Conservation (phyloP, 2,888 invertebrate genomes). For the Ennomos quercinarius region DNA sequence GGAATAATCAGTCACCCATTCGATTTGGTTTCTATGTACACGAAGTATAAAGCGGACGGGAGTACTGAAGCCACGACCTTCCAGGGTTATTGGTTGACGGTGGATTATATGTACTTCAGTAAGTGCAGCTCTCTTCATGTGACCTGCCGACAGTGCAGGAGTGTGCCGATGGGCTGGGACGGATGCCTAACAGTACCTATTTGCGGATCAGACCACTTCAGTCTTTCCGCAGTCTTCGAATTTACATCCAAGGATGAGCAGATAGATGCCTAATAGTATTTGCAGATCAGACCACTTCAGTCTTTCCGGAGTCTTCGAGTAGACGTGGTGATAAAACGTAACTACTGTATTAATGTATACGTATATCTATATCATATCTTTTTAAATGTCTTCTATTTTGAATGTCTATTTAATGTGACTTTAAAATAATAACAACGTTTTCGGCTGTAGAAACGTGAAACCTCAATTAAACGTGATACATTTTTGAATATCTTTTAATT, state of each 20-base stretch:
- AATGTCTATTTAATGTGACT: slow-evolving; percentile 4
- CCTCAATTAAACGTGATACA: background rate
- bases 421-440: background rate
- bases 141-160: slow-evolving; percentile 3
- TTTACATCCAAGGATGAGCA: background rate
- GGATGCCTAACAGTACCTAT: background rate
- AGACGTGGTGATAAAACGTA: background rate
- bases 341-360: slow-evolving; percentile 1
- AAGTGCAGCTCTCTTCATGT: background rate
- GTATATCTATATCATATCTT: background rate
- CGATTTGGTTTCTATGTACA: background rate
- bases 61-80: slow-evolving; percentile 1
- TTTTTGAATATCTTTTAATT: too few species aligned
- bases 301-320: too few species aligned
- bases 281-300: too few species aligned
- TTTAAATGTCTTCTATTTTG: slow-evolving; percentile 1
- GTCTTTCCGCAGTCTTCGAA: background rate
- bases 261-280: background rate
- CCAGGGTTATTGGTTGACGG: slow-evolving; percentile 2
- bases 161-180: background rate
- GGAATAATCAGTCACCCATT: slow-evolving; percentile 3
- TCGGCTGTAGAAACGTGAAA: slow-evolving; percentile 1
- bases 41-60: slow-evolving; percentile 1
- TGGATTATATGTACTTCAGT: slow-evolving; percentile 3
- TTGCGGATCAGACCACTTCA: slow-evolving; percentile 1